Conservation (phyloP, 2,797 vertebrate genomes). For the Ctenochaetus hawaiiensis region DNA sequence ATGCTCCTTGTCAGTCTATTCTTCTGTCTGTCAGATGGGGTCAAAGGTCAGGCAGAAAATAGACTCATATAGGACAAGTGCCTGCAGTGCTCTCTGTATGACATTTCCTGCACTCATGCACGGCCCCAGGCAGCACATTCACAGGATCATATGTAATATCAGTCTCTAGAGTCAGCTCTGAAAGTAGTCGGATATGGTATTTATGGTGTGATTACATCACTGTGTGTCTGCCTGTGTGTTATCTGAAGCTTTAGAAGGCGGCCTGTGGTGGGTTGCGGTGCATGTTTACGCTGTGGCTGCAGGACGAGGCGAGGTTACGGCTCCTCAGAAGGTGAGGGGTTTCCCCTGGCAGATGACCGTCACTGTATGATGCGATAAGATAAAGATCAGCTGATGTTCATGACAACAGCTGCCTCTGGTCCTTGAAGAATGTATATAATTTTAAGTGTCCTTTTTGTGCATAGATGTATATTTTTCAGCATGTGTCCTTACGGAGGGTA, state of each 20-base stretch:
- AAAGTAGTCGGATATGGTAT: slow-evolving; percentile 23
- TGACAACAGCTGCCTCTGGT: slow-evolving; percentile 19
- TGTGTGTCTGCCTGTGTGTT: slow-evolving; percentile 20
- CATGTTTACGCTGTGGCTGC: slow-evolving; percentile 48
- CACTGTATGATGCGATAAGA: slow-evolving; percentile 57
- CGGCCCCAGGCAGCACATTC: not conserved
- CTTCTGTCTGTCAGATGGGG: slow-evolving; percentile 27
- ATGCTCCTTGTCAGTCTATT: slow-evolving; percentile 26
- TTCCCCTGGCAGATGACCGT: slow-evolving; percentile 38
- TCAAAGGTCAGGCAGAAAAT: slow-evolving; percentile 54
- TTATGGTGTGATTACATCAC: slow-evolving; percentile 39
- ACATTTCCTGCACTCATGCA: slow-evolving; percentile 46
- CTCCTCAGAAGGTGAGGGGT: slow-evolving; percentile 48
- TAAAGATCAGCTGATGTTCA: slow-evolving; percentile 59
- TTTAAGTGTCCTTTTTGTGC: slow-evolving; percentile 10
- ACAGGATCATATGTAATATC: not conserved
- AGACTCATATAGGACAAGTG: slow-evolving; percentile 28
- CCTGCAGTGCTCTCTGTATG: slow-evolving; percentile 27
- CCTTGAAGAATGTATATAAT: slow-evolving; percentile 30
- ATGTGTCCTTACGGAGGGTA: not conserved
- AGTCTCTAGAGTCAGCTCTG: not conserved
- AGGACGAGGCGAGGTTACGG: slow-evolving; percentile 49
- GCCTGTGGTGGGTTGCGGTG: slow-evolving; percentile 3
- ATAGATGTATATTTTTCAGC: slow-evolving; percentile 10
- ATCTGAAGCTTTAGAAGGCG: slow-evolving; percentile 12